Evolutionary conservation across 2,113 vertebrate genomes (phyloP), one percentile per base, ranked within the genome.

Genomic region (Arizona elegans): DNA sequence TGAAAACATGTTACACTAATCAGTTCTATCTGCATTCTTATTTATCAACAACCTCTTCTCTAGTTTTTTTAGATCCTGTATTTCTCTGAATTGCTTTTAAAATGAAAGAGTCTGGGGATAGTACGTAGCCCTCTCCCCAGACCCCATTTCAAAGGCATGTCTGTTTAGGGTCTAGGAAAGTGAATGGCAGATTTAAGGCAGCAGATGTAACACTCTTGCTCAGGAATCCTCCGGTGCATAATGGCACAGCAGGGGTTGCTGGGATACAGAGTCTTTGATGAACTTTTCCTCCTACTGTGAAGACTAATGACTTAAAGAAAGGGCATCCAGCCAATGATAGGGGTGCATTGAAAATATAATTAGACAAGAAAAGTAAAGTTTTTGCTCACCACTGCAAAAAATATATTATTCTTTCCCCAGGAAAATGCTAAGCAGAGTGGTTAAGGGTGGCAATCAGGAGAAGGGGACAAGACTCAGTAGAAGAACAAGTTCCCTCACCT

Each of bases 241-340:
- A 94, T 5, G 0, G 56, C 95, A 12, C 87, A 8, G 91, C 70
- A 0, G 87, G 93, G 93, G 23, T 65, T 96, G 10, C 95, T 1
- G 10, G 94, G 95, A 94, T 97, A 94, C 86, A 2, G 94, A 96
- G 96, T 91, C 95, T 97, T 97, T 97, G 97, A 97, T 96, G 96
- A 88, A 95, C 94, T 94, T 59, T 86, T 86, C 86, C 94, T 87
- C 96, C 96, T 0, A 50, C 96, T 97, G 97, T 33, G 97, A 97
- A 96, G 91, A 95, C 89, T 96, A 97, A 97, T 96, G 94, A 96
- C 95, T 97, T 97, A 97, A 96, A 96, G n/a, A 97, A 95, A 95
- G 92, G 93, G 91, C 91, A 56, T 95, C 96, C 94, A 93, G 95
- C 59, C 95, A 95, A 0, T 0, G 4, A n/a, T 26, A 8, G 94